Evolutionary conservation across 2,888 invertebrate genomes (phyloP).

Genomic region (Cabera pusaria): DNA sequence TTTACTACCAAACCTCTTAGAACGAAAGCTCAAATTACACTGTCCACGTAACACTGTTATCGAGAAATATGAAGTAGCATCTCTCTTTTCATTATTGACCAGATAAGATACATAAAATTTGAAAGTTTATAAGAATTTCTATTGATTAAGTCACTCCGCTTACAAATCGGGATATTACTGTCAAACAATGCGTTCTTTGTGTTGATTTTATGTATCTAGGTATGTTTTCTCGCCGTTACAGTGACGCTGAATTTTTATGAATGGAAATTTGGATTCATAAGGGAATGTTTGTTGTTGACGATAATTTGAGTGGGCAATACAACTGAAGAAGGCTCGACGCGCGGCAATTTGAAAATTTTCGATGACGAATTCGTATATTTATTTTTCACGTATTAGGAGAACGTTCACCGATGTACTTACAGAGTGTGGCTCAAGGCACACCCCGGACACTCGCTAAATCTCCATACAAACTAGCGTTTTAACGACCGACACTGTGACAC

Average conservation of each 20-base stretch:
- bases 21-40: conserved; percentile 60
- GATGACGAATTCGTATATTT: no score
- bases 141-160: conserved; percentile 32
- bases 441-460: no score
- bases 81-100: conserved; percentile 35
- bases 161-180: conserved; percentile 34
- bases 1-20: conserved; percentile 62
- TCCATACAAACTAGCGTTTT: no score
- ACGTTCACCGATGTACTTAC: no score
- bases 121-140: conserved; percentile 29
- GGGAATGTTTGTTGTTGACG: conserved; percentile 18
- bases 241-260: conserved; percentile 31
- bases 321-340: no score
- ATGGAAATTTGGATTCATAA: conserved; percentile 21
- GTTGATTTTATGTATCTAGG: conserved; percentile 32
- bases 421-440: no score
- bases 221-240: conserved; percentile 22
- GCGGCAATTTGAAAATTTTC: no score
- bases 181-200: conserved; percentile 36
- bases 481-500: no score
- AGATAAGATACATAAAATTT: conserved; percentile 31
- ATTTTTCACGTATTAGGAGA: no score
- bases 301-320: conserved; percentile 14
- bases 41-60: conserved; percentile 35
- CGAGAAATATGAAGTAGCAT: conserved; percentile 30